Conservation (phyloP, 2,888 invertebrate species). For the Lampropteryx suffumata region DNA sequence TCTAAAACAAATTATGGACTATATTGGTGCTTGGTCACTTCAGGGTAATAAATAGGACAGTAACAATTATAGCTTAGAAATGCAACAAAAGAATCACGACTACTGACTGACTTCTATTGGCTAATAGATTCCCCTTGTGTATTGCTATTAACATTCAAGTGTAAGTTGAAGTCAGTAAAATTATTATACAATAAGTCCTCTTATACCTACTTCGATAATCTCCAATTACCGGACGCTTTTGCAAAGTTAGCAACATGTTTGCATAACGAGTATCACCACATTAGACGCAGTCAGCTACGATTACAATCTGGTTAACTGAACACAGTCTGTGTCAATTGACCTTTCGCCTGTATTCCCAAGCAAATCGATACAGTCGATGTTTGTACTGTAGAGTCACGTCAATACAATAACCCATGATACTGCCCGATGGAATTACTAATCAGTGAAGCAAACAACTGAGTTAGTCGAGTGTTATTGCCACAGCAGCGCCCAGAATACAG, state of each 20-base stretch:
- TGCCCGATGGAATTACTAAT: slow-evolving; percentile 17
- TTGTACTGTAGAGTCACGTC: slow-evolving; percentile 2
- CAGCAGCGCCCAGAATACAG: slow-evolving; percentile 8
- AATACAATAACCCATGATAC: slow-evolving; percentile 11
- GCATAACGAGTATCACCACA: slow-evolving; percentile 9
- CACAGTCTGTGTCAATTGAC: slow-evolving; percentile 17
- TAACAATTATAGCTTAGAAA: too few species aligned
- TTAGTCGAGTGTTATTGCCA: slow-evolving; percentile 14
- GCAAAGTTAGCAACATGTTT: slow-evolving; percentile 1
- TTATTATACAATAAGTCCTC: too few species aligned
- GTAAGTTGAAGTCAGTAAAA: too few species aligned
- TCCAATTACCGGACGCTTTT: background rate
- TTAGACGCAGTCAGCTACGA: slow-evolving; percentile 10
- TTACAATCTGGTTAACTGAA: slow-evolving; percentile 17
- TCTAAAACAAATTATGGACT: too few species aligned
- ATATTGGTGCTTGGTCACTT: too few species aligned
- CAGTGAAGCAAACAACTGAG: slow-evolving; percentile 12
- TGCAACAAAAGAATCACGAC: too few species aligned
- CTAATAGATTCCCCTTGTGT: too few species aligned
- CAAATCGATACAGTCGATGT: slow-evolving; percentile 19
- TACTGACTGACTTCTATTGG: too few species aligned
- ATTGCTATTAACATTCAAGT: too few species aligned
- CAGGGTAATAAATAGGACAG: too few species aligned
- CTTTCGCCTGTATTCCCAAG: slow-evolving; percentile 12
- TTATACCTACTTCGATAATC: background rate